A percentile compares a stretch with the other conserved stretches of the same genome.
Evolutionary conservation across 2,888 invertebrate species (phyloP).

Genomic region (Drosophila pseudotalamancana): DNA sequence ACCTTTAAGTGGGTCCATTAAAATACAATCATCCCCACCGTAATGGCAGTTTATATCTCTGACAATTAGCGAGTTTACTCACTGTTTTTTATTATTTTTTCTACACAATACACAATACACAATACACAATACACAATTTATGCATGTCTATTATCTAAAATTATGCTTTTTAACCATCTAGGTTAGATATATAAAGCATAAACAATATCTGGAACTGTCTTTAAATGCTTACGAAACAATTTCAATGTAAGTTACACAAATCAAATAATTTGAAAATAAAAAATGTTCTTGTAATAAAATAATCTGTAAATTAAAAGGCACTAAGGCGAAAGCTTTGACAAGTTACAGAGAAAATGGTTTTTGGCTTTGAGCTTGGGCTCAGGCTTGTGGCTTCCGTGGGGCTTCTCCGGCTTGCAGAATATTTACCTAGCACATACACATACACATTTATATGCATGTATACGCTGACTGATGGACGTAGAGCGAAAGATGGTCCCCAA

Average conservation of each 20-base stretch:
- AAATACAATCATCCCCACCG: slow-evolving; percentile 18
- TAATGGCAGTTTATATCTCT: slow-evolving; percentile 29
- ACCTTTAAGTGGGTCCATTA: slow-evolving; percentile 39
- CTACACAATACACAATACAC: too few species aligned
- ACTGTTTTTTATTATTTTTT: too few species aligned
- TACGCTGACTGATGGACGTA: slow-evolving; percentile 20
- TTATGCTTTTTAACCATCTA: too few species aligned
- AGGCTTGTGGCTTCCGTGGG: slow-evolving; percentile 57
- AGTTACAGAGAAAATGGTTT: slow-evolving; percentile 2
- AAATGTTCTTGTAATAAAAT: too few species aligned
- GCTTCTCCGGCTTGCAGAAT: slow-evolving; percentile 63
- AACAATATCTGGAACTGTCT: too few species aligned
- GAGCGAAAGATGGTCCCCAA: slow-evolving; percentile 51
- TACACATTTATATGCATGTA: background rate
- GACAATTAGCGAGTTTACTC: slow-evolving; percentile 33
- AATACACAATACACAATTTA: too few species aligned
- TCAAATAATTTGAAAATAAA: background rate
- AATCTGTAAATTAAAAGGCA: slow-evolving; percentile 7
- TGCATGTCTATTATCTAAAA: too few species aligned
- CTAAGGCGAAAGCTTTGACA: slow-evolving; percentile 41
- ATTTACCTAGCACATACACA: slow-evolving; percentile 54
- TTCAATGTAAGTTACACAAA: too few species aligned
- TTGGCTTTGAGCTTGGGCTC: slow-evolving; percentile 3
- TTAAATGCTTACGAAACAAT: too few species aligned
- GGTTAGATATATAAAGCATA: too few species aligned